Conservation (phyloP, 2,888 invertebrate genomes). For the Polydesmus complanatus region DNA sequence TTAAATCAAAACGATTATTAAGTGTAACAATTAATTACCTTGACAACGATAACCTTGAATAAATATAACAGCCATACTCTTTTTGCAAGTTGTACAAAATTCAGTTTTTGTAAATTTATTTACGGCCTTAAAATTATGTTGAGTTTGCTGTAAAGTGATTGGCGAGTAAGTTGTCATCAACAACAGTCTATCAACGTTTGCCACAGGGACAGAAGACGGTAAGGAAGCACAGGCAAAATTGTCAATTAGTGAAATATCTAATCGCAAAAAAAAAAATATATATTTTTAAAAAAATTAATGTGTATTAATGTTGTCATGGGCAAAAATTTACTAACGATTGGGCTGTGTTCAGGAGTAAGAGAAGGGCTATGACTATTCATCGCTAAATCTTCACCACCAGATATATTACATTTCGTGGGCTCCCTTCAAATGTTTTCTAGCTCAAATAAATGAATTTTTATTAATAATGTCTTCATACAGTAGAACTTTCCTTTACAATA, state of each 20-base stretch:
- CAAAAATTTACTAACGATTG: slow-evolving; percentile 15
- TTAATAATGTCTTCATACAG: slow-evolving; percentile 20
- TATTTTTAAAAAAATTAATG: neutral
- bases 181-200: neutral
- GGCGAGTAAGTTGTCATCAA: slow-evolving; percentile 11
- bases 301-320: neutral
- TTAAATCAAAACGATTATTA: neutral
- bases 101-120: slow-evolving; percentile 61
- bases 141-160: slow-evolving; percentile 2
- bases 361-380: slow-evolving; percentile 1
- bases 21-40: slow-evolving; percentile 26
- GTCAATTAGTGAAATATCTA: neutral
- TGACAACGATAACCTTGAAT: slow-evolving; percentile 40
- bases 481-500: neutral
- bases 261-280: neutral
- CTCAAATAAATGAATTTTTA: slow-evolving; percentile 32
- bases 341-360: slow-evolving; percentile 13
- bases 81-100: slow-evolving; percentile 64
- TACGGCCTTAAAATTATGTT: slow-evolving; percentile 51
- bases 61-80: slow-evolving; percentile 60
- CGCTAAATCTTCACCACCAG: slow-evolving; percentile 24
- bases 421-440: slow-evolving; percentile 36
- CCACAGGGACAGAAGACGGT: neutral
- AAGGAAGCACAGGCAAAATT: neutral
- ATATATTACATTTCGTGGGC: slow-evolving; percentile 30